Evolutionary conservation across 2,797 vertebrate genomes (phyloP).

Genomic region (Halcyon smyrnensis): DNA sequence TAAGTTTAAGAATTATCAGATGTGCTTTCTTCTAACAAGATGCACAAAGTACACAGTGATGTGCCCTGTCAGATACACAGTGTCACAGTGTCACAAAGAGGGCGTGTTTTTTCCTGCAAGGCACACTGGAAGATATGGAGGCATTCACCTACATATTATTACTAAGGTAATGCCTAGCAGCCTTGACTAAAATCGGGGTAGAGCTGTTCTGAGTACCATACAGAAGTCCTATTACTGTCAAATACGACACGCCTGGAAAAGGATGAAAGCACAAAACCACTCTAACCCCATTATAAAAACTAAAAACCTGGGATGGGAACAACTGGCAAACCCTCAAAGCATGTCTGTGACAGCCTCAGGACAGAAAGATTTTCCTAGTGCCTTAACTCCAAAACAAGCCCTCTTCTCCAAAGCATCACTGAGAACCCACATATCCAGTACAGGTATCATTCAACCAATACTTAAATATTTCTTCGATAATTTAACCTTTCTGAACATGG

Average conservation of each 20-base stretch:
- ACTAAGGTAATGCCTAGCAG: background rate
- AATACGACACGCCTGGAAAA: background rate
- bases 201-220: background rate
- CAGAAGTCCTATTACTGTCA: background rate
- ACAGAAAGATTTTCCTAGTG: background rate
- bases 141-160: background rate
- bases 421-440: background rate
- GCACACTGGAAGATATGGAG: rapidly evolving
- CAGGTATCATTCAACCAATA: background rate
- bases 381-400: background rate
- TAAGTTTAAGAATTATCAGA: background rate
- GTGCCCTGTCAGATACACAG: background rate
- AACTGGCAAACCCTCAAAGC: background rate
- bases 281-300: background rate
- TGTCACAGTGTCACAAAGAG: background rate
- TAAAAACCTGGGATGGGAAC: background rate
- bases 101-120: background rate
- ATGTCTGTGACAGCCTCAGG: background rate
- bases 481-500: background rate
- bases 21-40: background rate
- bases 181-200: background rate
- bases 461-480: background rate
- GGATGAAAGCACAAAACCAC: background rate
- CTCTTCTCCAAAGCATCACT: background rate
- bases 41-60: background rate